These are phyloP conservation scores for Boulengeromyrus knoepffleri DNA, from an alignment of 2,113 vertebrate genomes.

Conservation along the genomic window DNA sequence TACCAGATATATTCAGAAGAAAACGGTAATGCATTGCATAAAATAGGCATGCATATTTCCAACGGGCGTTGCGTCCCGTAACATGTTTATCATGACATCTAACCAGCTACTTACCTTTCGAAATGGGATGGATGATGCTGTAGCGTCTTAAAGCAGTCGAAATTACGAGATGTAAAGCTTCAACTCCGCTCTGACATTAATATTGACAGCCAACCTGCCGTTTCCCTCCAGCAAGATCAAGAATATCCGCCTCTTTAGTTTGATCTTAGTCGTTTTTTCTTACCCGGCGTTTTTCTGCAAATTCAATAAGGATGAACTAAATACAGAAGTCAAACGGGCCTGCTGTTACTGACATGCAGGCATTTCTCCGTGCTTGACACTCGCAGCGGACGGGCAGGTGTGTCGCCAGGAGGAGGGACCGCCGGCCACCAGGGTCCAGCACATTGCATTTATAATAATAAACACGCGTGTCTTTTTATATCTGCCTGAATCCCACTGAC, in stretches of 20 bases:
- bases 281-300: not conserved
- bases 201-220: not conserved
- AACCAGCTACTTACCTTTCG: not conserved
- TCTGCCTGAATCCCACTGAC: not conserved
- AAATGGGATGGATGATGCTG: not conserved
- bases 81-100: not conserved
- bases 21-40: not conserved
- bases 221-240: not conserved
- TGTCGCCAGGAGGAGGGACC: not conserved
- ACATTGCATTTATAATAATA: slow-evolving; percentile 12
- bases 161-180: not conserved
- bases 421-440: not conserved
- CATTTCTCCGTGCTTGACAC: slow-evolving; percentile 34
- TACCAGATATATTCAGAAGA: not conserved
- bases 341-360: slow-evolving; percentile 24
- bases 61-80: not conserved
- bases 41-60: not conserved
- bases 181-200: not conserved
- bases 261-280: not conserved
- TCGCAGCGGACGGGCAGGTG: slow-evolving; percentile 32
- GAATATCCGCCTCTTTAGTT: not conserved
- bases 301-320: not conserved
- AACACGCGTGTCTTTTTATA: not conserved
- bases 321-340: not conserved
- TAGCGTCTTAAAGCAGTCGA: not conserved